Conservation (phyloP, 2,113 vertebrate genomes). For the Neopipo cinnamomea region DNA sequence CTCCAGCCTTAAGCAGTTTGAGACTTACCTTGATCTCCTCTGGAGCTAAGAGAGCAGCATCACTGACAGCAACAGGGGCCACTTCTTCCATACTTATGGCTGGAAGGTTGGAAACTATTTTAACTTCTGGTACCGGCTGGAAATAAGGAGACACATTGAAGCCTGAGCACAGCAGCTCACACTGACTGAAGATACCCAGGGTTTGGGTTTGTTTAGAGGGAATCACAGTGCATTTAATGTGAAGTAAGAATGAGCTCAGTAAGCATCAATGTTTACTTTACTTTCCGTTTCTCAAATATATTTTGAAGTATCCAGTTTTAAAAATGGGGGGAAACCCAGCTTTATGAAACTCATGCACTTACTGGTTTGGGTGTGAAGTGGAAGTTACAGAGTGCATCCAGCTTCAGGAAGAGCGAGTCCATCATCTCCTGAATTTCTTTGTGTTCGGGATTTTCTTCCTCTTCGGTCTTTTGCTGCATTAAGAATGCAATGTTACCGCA, state of each 20-base stretch:
- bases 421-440: slow-evolving; percentile 92
- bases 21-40: slow-evolving; percentile 91
- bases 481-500: not conserved
- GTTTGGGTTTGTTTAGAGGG: not conserved
- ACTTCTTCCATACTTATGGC: slow-evolving; percentile 94
- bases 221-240: not conserved
- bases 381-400: slow-evolving; percentile 96
- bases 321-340: rapidly evolving
- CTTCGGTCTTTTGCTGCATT: slow-evolving; percentile 83
- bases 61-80: slow-evolving; percentile 87
- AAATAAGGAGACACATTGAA: not conserved
- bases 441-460: slow-evolving; percentile 90
- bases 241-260: not conserved
- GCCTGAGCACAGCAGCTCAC: not conserved
- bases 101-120: slow-evolving; percentile 92
- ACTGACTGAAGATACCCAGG: not conserved
- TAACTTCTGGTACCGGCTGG: slow-evolving; percentile 90
- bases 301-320: not conserved
- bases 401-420: slow-evolving; percentile 90
- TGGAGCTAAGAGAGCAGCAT: slow-evolving; percentile 88
- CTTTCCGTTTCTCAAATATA: not conserved
- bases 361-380: slow-evolving; percentile 96
- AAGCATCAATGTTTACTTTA: not conserved
- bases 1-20: not conserved
- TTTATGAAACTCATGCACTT: slow-evolving; percentile 43